Base-by-base conservation (phyloP, 35 echinoderm and acorn worm species). In the Amphiura filiformis region DNA sequence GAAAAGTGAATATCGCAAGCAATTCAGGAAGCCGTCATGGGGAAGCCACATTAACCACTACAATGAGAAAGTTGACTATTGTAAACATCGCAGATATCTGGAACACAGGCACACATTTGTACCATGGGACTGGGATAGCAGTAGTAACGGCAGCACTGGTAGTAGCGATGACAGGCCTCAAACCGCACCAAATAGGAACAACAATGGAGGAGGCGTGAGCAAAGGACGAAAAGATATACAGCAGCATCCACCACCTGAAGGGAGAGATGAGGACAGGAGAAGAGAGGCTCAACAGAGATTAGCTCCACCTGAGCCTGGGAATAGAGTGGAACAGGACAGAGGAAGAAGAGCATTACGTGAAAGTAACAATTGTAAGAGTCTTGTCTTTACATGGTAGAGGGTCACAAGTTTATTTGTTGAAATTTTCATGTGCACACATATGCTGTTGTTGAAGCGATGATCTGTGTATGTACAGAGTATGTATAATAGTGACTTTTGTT, bases 61-160 rank as follows among this genome's bases (percentile, higher is more conserved):
- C 36, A 57, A 64, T 36, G 86, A 90, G 56, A 92, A 92, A 26
- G 81, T 92, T 31, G 76, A 81, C 0, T 96, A 96, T 75, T 47
- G 94, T 14, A 28, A 47, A 31, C 76, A 81, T n/a, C 81, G 94
- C 32, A 44, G 94, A 32, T 81, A 80, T 81, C 76, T 92, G 65
- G 94, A 96, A 76, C 86, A 92, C 38, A 86, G 86, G 64, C 94
- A 96, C 87, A 65, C 88, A 44, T 86, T 96, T 57, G 39, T 96
- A 38, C 82, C 88, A 32, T 96, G 94, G 94, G 94, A 96, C 76
- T 96, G 90, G 86, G 88, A 90, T 32, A 90, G 91, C 38, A 91
- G 89, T 36, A 89, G 91, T 20, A 83, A 87, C 80, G 86, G 86
- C 30, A 36, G 70, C 20, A 47, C 20, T n/a, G 32, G 79, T 22